Evolutionary conservation across 2,797 vertebrate species (phyloP).

Genomic region (Dipus sagitta): DNA sequence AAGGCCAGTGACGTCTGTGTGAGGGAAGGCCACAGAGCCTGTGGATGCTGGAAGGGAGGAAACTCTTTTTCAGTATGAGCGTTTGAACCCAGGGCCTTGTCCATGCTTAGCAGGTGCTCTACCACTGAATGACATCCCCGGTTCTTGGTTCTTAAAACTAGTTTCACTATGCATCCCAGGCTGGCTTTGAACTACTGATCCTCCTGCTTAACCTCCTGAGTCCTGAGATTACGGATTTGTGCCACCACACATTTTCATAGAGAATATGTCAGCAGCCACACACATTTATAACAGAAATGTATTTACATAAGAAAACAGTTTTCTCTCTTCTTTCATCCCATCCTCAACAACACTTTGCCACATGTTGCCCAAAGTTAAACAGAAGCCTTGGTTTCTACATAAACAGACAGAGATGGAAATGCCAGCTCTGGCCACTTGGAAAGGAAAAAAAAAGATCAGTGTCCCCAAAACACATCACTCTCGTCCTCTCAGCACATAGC

Average conservation of each 20-base stretch:
- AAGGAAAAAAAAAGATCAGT: background rate
- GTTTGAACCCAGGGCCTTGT: background rate
- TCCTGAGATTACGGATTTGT: background rate
- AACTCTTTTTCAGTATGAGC: background rate
- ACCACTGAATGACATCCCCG: background rate
- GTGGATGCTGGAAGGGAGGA: background rate
- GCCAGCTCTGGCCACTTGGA: background rate
- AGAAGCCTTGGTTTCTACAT: constrained; percentile 12
- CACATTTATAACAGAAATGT: background rate
- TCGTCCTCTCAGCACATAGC: background rate
- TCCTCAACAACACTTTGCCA: background rate
- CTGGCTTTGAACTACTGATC: background rate
- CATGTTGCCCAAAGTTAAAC: background rate
- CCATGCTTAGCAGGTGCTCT: background rate
- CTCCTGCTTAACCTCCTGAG: background rate
- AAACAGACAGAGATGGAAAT: background rate
- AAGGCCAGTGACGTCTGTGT: background rate
- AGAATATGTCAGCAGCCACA: background rate
- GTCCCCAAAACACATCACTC: background rate
- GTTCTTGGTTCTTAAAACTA: background rate
- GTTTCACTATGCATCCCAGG: background rate
- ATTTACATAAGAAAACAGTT: background rate
- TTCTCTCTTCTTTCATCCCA: background rate
- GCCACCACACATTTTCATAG: background rate
- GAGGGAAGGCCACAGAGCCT: background rate